A percentile compares a stretch with the other conserved stretches of the same genome.
phyloP scores from a whole-genome alignment of 2,113 vertebrate species.

The Ammospiza caudacuta region DNA sequence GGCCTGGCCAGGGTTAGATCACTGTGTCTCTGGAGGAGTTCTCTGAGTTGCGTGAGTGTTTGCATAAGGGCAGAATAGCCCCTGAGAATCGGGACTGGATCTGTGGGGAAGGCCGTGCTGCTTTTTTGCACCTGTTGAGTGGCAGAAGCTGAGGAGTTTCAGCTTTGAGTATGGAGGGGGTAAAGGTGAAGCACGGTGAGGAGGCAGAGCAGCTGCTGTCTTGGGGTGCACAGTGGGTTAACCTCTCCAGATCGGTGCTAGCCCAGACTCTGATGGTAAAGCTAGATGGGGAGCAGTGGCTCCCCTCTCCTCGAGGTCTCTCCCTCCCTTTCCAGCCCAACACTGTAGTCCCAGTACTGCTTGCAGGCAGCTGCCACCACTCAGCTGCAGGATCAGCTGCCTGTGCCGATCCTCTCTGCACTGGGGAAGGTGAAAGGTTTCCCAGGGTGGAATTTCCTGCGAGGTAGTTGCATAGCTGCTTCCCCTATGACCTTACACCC shows the following conservation, averaged over 20 bases:
- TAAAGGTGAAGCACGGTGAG: not conserved
- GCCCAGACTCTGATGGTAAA: not conserved
- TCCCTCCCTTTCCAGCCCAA: not conserved
- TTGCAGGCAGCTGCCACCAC: not conserved
- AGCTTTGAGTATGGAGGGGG: not conserved
- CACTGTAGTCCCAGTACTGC: not conserved
- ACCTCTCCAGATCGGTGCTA: accelerated
- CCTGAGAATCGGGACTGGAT: not conserved
- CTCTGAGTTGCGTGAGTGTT: accelerated
- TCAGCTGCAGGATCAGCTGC: not conserved
- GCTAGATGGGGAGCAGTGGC: not conserved
- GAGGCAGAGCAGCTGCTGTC: not conserved
- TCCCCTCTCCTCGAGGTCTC: not conserved
- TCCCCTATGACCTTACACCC: constrained; percentile 56
- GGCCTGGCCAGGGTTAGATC: not conserved
- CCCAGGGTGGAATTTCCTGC: constrained; percentile 65
- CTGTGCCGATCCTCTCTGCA: accelerated
- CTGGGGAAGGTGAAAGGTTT: constrained; percentile 22
- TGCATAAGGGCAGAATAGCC: not conserved
- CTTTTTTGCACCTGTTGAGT: not conserved
- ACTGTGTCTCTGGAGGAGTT: not conserved
- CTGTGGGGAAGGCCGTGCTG: accelerated
- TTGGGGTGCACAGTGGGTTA: not conserved
- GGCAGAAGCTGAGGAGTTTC: not conserved
- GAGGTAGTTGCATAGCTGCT: not conserved